phyloP scores from a whole-genome alignment of 1,140 invertebrate species.

The Lordiphosa mommai region DNA sequence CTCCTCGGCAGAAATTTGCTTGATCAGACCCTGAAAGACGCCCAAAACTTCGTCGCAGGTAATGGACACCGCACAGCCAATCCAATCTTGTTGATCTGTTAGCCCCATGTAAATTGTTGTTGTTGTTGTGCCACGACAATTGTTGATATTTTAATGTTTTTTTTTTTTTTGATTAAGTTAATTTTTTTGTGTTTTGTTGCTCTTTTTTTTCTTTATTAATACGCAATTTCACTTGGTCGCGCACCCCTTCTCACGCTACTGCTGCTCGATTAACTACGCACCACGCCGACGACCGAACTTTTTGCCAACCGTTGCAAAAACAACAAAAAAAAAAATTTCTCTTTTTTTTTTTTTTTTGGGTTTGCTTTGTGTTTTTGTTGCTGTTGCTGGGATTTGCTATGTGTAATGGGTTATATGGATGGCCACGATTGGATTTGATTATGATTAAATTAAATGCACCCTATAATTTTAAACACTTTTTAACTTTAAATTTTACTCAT shows the following conservation, averaged over 20 bases:
- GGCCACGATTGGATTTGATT: conserved; percentile 1
- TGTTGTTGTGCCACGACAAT: not conserved
- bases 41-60: conserved; percentile 70
- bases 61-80: conserved; percentile 76
- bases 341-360: not conserved
- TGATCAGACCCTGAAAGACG: conserved; percentile 87
- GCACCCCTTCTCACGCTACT: not conserved
- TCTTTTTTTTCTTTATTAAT: conserved; percentile 43
- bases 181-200: conserved; percentile 48
- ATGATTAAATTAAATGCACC: conserved; percentile 29
- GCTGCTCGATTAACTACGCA: conserved; percentile 42
- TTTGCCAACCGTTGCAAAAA: conserved; percentile 7
- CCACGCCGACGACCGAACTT: conserved; percentile 35
- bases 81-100: conserved; percentile 77
- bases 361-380: conserved; percentile 11
- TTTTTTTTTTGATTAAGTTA: conserved; percentile 15
- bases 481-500: conserved; percentile 15
- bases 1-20: conserved; percentile 85
- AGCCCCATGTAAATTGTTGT: conserved; percentile 56
- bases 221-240: conserved; percentile 53
- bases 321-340: too few relatives aligned
- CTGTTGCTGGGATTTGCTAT: conserved; percentile 1
- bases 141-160: conserved; percentile 10
- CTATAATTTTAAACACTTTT: conserved; percentile 26
- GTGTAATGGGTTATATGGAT: conserved; percentile 5